Conservation (phyloP, 2,797 vertebrate genomes). For the Syndactyla subalaris region DNA sequence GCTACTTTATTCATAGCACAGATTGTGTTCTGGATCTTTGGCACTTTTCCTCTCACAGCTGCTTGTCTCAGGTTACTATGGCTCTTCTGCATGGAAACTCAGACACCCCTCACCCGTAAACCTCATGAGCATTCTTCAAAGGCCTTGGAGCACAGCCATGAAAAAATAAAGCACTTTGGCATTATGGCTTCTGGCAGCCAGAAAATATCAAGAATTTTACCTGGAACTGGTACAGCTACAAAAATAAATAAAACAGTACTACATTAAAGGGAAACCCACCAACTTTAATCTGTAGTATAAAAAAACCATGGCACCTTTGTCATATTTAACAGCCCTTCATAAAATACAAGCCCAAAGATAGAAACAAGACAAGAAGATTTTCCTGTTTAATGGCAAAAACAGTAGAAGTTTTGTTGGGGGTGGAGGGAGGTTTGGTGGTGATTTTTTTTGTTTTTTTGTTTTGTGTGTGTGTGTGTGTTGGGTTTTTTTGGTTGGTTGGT, state of each 20-base stretch:
- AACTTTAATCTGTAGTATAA: neutral
- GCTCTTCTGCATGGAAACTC: slow-evolving; percentile 55
- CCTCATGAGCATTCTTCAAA: slow-evolving; percentile 59
- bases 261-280: neutral
- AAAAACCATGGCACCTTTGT: neutral
- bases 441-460: neutral
- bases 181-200: neutral
- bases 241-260: neutral
- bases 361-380: neutral
- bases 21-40: slow-evolving; percentile 55
- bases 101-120: slow-evolving; percentile 12
- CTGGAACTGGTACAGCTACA: neutral
- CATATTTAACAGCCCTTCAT: neutral
- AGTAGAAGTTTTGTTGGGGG: neutral
- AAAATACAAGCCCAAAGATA: neutral
- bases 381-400: neutral
- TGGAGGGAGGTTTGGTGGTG: no score
- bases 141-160: neutral
- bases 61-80: slow-evolving; percentile 58
- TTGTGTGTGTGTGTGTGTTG: no score
- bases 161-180: slow-evolving; percentile 51
- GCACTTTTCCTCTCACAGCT: slow-evolving; percentile 56
- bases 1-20: slow-evolving; percentile 61
- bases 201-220: slow-evolving; percentile 16
- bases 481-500: neutral